Evolutionary conservation across 2,113 vertebrate species (phyloP).

Genomic region (Rhynchomys soricoides): DNA sequence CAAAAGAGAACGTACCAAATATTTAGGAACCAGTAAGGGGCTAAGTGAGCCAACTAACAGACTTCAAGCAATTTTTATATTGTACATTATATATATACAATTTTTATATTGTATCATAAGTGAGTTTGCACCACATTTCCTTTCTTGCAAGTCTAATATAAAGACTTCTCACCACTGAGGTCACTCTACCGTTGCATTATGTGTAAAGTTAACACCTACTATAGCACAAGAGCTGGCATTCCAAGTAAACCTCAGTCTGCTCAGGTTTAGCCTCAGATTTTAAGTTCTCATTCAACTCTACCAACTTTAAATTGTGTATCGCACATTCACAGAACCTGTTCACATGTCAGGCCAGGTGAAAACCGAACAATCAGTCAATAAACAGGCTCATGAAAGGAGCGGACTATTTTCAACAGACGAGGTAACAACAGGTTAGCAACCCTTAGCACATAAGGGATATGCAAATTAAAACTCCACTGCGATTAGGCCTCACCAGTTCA

Average conservation of each 20-base stretch:
- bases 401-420: not conserved
- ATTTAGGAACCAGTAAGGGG: not conserved
- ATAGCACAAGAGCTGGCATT: not conserved
- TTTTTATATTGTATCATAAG: not conserved
- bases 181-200: not conserved
- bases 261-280: not conserved
- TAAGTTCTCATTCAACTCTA: not conserved
- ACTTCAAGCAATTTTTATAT: not conserved
- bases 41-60: not conserved
- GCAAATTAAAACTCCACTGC: not conserved
- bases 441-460: not conserved
- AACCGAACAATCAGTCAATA: not conserved
- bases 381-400: not conserved
- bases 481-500: not conserved
- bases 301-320: no score
- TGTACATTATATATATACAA: no score
- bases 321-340: not conserved
- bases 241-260: not conserved
- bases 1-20: not conserved
- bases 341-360: not conserved
- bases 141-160: conserved; percentile 12
- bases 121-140: not conserved
- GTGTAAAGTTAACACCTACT: not conserved
- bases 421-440: not conserved
- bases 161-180: not conserved